Conservation (phyloP, 2,113 vertebrate genomes). For the Tychaedon coryphoeus region DNA sequence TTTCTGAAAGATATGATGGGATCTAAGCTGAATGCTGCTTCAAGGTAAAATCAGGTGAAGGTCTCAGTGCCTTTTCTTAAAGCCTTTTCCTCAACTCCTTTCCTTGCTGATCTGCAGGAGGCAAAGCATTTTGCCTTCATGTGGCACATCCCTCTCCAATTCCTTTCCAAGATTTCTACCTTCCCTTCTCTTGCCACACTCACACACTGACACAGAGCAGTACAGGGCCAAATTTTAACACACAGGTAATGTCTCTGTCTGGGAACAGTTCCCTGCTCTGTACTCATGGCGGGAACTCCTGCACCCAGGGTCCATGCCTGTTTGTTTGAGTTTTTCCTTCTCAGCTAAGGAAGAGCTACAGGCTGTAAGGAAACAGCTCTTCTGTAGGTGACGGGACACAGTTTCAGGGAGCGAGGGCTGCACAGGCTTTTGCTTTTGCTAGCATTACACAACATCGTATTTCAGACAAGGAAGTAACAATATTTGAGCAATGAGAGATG, state of each 20-base stretch:
- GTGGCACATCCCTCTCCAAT: rapidly evolving
- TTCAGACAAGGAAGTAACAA: background rate
- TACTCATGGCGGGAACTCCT: rapidly evolving
- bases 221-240: background rate
- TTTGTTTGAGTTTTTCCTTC: background rate
- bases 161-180: background rate
- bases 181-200: background rate
- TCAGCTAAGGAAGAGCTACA: background rate
- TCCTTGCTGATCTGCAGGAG: rapidly evolving
- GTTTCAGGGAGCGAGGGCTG: background rate
- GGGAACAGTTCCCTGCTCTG: background rate
- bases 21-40: background rate
- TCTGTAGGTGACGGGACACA: background rate
- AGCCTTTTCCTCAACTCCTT: background rate
- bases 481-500: background rate
- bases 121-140: background rate
- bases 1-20: background rate
- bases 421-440: background rate
- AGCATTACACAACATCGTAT: background rate
- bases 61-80: background rate
- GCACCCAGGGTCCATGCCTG: rapidly evolving
- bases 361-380: background rate
- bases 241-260: background rate
- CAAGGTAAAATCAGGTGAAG: conserved; percentile 30
- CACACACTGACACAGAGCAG: background rate